Conservation (phyloP, 92 coral and sea anemone species). For the Chrysogorgia sp. region DNA sequence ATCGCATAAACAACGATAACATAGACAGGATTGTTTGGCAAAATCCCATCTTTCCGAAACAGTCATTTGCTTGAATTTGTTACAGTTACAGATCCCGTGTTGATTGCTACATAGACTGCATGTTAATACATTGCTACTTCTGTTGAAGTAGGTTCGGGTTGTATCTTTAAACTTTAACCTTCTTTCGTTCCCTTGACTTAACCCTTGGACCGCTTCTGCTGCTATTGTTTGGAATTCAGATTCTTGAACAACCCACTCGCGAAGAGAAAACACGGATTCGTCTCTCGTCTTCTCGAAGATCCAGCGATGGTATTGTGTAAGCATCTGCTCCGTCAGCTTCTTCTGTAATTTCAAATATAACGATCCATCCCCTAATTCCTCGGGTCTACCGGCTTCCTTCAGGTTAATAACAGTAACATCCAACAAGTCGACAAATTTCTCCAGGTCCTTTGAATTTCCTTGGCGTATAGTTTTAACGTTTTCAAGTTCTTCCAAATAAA, state of each 20-base stretch:
- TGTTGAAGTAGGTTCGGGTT: neutral
- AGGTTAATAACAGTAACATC: conserved; percentile 56
- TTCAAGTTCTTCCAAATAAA: conserved; percentile 54
- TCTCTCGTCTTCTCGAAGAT: conserved; percentile 42
- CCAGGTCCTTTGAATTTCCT: too few species aligned
- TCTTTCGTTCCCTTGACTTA: conserved; percentile 22
- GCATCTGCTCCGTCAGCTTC: conserved; percentile 54
- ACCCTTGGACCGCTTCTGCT: conserved; percentile 49
- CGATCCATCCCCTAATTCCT: conserved; percentile 65
- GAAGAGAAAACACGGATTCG: conserved; percentile 42
- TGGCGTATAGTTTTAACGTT: too few species aligned
- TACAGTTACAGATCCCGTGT: conserved; percentile 56
- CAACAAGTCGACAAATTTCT: too few species aligned
- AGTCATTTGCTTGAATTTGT: conserved; percentile 43
- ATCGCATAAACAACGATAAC: conserved; percentile 52
- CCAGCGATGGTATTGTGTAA: conserved; percentile 61
- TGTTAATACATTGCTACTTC: neutral
- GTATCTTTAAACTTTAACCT: neutral
- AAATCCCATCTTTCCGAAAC: conserved; percentile 34
- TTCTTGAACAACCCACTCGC: conserved; percentile 64
- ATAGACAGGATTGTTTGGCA: conserved; percentile 49
- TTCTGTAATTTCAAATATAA: conserved; percentile 56
- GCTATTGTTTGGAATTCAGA: conserved; percentile 57
- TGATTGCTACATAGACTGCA: conserved; percentile 44
- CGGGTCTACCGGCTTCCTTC: conserved; percentile 65